phyloP scores from a whole-genome alignment of 1,140 invertebrate species.

The Calliopsis andreniformis region DNA sequence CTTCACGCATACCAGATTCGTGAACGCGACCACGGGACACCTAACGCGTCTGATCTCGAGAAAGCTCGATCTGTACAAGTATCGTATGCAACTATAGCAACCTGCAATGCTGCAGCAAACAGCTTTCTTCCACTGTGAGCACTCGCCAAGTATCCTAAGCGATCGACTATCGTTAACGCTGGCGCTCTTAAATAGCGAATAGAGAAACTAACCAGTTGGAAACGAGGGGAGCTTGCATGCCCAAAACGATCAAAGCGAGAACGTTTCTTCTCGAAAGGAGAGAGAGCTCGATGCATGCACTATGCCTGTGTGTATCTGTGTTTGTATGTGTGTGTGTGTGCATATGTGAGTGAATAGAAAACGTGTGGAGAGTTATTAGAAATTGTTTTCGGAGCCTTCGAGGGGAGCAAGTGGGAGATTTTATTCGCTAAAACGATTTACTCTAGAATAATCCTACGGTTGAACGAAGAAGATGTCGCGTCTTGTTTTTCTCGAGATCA shows the following conservation, averaged over 20 bases:
- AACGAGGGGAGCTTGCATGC: constrained; percentile 7
- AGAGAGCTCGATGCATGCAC: neutral
- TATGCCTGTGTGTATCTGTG: neutral
- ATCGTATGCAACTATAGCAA: constrained; percentile 20
- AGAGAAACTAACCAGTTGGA: constrained; percentile 12
- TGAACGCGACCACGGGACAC: neutral
- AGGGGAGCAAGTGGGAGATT: constrained; percentile 7
- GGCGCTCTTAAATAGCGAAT: neutral
- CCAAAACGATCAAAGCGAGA: constrained; percentile 7
- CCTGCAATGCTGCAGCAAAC: constrained; percentile 33
- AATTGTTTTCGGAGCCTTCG: constrained; percentile 39
- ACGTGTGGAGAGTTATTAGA: neutral
- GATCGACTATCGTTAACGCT: constrained; percentile 9
- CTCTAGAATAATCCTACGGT: constrained; percentile 34
- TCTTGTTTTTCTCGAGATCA: constrained; percentile 38
- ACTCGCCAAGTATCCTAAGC: neutral
- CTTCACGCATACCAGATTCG: neutral
- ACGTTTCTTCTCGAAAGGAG: neutral
- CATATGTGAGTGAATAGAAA: neutral
- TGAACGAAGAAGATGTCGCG: constrained; percentile 15
- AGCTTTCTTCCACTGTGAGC: constrained; percentile 27
- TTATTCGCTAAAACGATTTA: constrained; percentile 43
- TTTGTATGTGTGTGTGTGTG: neutral
- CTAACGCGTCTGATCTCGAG: constrained; percentile 43
- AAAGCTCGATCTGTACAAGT: constrained; percentile 2